These are phyloP conservation scores for Drosophila hamatofila DNA, from an alignment of 2,888 invertebrate species.

Conservation along the genomic window DNA sequence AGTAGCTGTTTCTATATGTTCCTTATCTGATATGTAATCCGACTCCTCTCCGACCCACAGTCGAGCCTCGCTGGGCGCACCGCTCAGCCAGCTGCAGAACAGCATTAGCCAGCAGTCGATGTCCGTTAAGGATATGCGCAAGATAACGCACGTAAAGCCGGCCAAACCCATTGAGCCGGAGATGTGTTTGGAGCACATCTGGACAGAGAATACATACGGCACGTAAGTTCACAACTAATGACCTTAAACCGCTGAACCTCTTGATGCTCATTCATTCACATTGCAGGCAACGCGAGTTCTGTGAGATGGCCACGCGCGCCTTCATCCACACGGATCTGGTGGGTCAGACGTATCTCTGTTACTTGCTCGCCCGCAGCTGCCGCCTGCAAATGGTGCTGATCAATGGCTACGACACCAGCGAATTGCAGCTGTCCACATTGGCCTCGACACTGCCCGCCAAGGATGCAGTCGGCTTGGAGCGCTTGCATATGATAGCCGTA, in stretches of 20 bases:
- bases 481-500: slow-evolving; percentile 92
- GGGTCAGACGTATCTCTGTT: slow-evolving; percentile 94
- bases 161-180: slow-evolving; percentile 92
- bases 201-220: slow-evolving; percentile 90
- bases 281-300: slow-evolving; percentile 85
- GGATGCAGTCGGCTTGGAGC: slow-evolving; percentile 92
- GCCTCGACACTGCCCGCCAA: slow-evolving; percentile 91
- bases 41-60: slow-evolving; percentile 44
- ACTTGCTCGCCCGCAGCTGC: slow-evolving; percentile 87
- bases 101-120: slow-evolving; percentile 82
- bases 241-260: neutral
- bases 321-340: slow-evolving; percentile 94
- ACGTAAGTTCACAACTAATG: slow-evolving; percentile 82
- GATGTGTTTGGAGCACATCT: slow-evolving; percentile 94
- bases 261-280: neutral
- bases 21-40: neutral
- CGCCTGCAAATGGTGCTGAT: slow-evolving; percentile 87
- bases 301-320: slow-evolving; percentile 89
- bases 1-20: slow-evolving; percentile 22
- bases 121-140: slow-evolving; percentile 85
- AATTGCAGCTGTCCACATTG: slow-evolving; percentile 91
- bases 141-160: slow-evolving; percentile 86
- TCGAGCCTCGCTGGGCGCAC: slow-evolving; percentile 81
- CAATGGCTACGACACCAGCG: slow-evolving; percentile 87
- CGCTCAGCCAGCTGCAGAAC: slow-evolving; percentile 82